These are phyloP conservation scores for Okamejei kenojei DNA, from an alignment of 2,797 vertebrate species.

Conservation along the genomic window DNA sequence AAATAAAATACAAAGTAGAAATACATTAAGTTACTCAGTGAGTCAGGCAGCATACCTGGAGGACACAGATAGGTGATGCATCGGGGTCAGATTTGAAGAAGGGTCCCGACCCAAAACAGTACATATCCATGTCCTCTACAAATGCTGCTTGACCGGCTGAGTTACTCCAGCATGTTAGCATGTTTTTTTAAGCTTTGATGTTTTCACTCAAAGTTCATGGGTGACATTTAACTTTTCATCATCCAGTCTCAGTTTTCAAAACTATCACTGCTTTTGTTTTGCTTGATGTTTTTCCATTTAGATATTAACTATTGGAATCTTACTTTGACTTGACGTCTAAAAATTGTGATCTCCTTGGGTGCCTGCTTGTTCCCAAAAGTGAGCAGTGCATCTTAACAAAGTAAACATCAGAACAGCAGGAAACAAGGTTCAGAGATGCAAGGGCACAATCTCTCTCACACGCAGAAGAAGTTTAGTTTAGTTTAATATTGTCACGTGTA, in stretches of 20 bases:
- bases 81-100: no score
- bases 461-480: not conserved
- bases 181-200: not conserved
- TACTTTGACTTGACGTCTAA: not conserved
- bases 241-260: not conserved
- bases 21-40: no score
- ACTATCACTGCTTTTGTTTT: not conserved
- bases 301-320: not conserved
- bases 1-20: no score
- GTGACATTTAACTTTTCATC: not conserved
- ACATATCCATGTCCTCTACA: no score
- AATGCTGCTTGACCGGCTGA: no score
- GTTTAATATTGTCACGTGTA: no score
- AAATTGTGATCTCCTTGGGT: not conserved
- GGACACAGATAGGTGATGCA: no score
- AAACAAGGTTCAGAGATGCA: not conserved
- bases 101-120: no score
- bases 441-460: not conserved
- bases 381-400: not conserved
- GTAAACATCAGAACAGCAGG: not conserved
- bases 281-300: not conserved
- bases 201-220: not conserved
- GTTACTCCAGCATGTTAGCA: no score
- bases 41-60: no score
- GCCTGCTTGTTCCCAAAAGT: not conserved